phyloP scores from a whole-genome alignment of 30 jellyfish, hydroid and myxozoan species.

The Chironex yamaguchii region DNA sequence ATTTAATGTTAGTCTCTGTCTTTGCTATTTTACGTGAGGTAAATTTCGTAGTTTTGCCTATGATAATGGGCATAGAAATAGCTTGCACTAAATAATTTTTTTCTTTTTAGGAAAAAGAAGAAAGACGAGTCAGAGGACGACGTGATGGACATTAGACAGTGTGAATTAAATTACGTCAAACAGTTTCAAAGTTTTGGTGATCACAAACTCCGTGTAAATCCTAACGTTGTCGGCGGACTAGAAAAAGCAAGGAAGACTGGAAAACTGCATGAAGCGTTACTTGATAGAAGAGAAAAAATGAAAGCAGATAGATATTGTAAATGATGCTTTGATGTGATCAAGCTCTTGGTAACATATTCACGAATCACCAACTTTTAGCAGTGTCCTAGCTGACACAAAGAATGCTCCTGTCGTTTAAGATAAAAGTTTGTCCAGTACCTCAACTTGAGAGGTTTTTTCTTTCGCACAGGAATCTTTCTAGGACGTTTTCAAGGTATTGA shows the following conservation, averaged over 20 bases:
- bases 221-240: conserved; percentile 61
- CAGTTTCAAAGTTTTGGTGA: conserved; percentile 95
- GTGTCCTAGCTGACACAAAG: too few species aligned
- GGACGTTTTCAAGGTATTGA: too few species aligned
- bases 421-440: too few species aligned
- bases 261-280: conserved; percentile 93
- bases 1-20: not conserved
- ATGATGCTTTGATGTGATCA: too few species aligned
- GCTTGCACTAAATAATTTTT: not conserved
- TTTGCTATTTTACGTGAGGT: not conserved
- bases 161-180: conserved; percentile 90
- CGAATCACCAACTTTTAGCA: too few species aligned
- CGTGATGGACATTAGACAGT: conserved; percentile 72
- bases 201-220: conserved; percentile 65
- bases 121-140: conserved; percentile 80
- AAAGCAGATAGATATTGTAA: conserved; percentile 96
- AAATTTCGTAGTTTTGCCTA: not conserved
- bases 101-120: conserved; percentile 70
- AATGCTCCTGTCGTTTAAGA: too few species aligned
- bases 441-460: too few species aligned
- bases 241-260: conserved; percentile 85
- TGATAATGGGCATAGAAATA: not conserved
- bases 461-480: too few species aligned
- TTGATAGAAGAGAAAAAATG: conserved; percentile 97
- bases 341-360: too few species aligned